Evolutionary conservation across 2,888 invertebrate genomes (phyloP).

Genomic region (Dryobotodes eremita): DNA sequence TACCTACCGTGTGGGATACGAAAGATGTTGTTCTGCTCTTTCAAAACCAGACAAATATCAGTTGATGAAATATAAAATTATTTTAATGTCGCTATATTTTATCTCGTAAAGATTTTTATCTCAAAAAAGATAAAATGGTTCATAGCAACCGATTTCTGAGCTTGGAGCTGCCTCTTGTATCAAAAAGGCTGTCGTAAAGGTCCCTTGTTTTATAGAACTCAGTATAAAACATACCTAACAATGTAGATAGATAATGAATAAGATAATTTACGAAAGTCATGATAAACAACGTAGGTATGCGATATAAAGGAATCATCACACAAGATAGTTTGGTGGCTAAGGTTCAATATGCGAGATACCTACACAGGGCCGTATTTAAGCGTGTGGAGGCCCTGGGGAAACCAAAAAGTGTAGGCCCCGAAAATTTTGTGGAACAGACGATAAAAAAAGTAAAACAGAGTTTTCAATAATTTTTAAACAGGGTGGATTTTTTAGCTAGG

Average conservation of each 20-base stretch:
- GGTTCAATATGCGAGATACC: neutral
- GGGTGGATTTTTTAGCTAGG: no score
- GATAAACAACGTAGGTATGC: neutral
- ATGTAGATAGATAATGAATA: neutral
- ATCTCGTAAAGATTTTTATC: slow-evolving; percentile 24
- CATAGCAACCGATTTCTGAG: neutral
- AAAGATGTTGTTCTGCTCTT: slow-evolving; percentile 13
- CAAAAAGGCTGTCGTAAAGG: neutral
- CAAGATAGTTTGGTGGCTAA: neutral
- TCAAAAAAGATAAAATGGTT: neutral
- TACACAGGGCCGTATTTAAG: no score
- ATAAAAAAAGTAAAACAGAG: no score
- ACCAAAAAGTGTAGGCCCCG: no score
- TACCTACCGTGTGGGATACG: neutral
- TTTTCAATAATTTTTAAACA: no score
- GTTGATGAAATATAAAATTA: neutral
- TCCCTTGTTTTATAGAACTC: neutral
- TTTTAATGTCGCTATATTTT: slow-evolving; percentile 10
- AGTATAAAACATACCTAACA: neutral
- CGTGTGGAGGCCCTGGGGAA: no score
- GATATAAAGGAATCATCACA: neutral
- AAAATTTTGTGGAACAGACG: no score
- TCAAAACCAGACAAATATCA: slow-evolving; percentile 2
- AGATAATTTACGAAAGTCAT: neutral
- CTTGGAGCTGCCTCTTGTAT: neutral